These are phyloP conservation scores for Tupaia tana DNA, from an alignment of 2,113 vertebrate species.

Conservation along the genomic window DNA sequence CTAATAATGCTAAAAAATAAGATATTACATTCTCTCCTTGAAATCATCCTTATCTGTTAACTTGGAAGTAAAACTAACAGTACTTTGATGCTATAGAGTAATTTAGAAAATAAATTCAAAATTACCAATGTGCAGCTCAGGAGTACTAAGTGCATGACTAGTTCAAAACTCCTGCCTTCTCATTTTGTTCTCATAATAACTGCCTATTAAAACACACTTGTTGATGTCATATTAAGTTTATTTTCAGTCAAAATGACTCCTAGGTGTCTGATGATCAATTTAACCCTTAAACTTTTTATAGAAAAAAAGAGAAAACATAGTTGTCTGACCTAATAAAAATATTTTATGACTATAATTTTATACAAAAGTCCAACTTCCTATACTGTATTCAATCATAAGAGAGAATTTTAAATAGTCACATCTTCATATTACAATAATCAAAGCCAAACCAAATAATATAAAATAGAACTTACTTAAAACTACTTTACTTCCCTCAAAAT, in stretches of 20 bases:
- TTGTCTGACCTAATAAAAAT: neutral
- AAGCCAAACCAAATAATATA: neutral
- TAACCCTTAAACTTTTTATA: neutral
- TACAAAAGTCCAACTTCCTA: neutral
- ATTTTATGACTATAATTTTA: neutral
- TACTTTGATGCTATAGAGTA: neutral
- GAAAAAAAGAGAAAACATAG: neutral
- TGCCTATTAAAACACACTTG: neutral
- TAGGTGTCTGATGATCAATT: neutral
- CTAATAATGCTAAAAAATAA: neutral
- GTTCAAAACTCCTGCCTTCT: neutral
- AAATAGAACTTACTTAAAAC: constrained; percentile 27
- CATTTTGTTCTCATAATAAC: neutral
- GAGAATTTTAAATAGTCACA: neutral
- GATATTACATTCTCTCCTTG: neutral
- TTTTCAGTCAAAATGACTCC: constrained; percentile 22
- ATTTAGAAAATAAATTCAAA: constrained; percentile 8
- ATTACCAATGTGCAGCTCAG: neutral
- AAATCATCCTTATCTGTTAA: neutral
- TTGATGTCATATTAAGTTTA: neutral
- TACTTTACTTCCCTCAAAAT: neutral
- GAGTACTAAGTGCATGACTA: neutral
- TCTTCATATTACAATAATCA: neutral
- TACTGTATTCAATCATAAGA: neutral
- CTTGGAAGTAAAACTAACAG: neutral